Evolutionary conservation across 2,888 invertebrate species (phyloP), one percentile per base, ranked within the genome.

Genomic region (Theretra japonica): DNA sequence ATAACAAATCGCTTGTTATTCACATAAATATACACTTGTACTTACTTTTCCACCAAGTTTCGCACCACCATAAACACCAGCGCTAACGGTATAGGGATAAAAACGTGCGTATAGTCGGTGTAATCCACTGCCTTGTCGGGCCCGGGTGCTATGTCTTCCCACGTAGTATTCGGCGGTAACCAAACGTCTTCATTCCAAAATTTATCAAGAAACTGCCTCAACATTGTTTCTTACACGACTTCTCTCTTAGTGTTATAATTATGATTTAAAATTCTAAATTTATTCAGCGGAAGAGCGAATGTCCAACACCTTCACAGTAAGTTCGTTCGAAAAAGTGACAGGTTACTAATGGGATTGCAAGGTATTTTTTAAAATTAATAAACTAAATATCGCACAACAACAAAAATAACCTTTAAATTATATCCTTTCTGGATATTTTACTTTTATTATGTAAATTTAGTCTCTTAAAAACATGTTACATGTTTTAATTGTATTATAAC

Each of bases 101-200:
- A 95, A 83, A 99, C 95, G 95, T 99, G 97, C 85, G 95, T 95
- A 88, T 96, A 96, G 87, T 98, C 96, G 73, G 98, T 96, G 92
- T 97, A 97, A 79, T 95, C 95, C 76, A 97, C 95, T 80, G 96
- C 95, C 87, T 96, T 96, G 81, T 96, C 95, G 72, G 96, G 95
- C 74, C 96, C 96, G 70, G 98, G 97, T 82, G 96, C 96, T 74
- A 99, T 95, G 87, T 98, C 97, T 75, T 95, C 95, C 99, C 99
- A 99, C 82, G 98, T 97, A 78, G 96, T 96, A 90, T 98, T 98
- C 76, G 97, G 97, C 80, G 99, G 99, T 84, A 99, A 95, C 99
- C 99, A 99, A 88, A 99, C 95, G 86, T 96, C 92, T 87, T 97
- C 97, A 86, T 96, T 96, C 99, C 98, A 98, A 89, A 98, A 97